Percentiles rank a stretch among this genome's conserved stretches.
These are phyloP conservation scores for Pogonomyrmex californicus DNA, from an alignment of 1,140 invertebrate species.

Conservation along the genomic window DNA sequence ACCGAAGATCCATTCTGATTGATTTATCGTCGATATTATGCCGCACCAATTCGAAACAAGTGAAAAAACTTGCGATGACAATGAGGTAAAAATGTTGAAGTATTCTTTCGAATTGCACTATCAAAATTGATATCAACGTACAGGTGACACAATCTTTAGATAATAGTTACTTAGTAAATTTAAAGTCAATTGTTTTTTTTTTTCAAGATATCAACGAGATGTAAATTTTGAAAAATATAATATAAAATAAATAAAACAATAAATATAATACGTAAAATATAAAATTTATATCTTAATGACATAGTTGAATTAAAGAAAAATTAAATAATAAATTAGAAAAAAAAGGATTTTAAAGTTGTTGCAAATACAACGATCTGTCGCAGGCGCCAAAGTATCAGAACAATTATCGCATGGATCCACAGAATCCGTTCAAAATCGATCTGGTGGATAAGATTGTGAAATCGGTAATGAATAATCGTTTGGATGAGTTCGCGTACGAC, in stretches of 20 bases:
- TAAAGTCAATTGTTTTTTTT: neutral
- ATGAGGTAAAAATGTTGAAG: slow-evolving; percentile 40
- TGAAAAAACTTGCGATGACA: slow-evolving; percentile 50
- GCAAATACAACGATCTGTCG: slow-evolving; percentile 48
- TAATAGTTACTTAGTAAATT: neutral
- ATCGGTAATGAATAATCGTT: slow-evolving; percentile 83
- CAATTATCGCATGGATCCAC: slow-evolving; percentile 86
- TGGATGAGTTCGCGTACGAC: slow-evolving; percentile 86
- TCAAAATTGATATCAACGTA: neutral
- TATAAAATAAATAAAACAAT: neutral
- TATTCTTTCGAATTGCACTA: neutral
- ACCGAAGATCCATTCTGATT: neutral
- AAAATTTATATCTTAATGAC: neutral
- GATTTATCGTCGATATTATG: slow-evolving; percentile 24
- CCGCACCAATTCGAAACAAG: slow-evolving; percentile 21
- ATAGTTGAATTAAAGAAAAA: slow-evolving; percentile 8
- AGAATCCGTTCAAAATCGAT: slow-evolving; percentile 86
- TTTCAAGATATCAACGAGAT: neutral
- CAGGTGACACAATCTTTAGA: neutral
- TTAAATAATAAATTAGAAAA: neutral
- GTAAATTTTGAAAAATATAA: neutral
- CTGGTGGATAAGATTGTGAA: slow-evolving; percentile 85
- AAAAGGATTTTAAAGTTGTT: neutral
- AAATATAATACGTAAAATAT: neutral
- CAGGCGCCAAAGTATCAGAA: slow-evolving; percentile 85